A percentile compares a stretch with the other conserved stretches of the same genome.
Evolutionary conservation across 92 coral and sea anemone genomes (phyloP).

Genomic region (Zoanthus solanderi): DNA sequence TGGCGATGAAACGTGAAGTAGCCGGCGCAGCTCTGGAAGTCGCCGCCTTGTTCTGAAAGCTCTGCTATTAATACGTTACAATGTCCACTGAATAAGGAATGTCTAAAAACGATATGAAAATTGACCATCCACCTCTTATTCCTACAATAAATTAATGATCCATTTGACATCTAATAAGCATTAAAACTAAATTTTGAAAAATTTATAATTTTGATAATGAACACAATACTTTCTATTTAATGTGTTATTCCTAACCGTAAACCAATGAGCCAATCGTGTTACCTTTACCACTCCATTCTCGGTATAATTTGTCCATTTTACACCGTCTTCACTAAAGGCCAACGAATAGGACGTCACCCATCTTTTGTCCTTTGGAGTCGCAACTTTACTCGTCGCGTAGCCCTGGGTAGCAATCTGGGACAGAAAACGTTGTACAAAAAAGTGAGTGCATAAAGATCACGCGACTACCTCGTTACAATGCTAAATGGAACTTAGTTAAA

Average conservation of each 20-base stretch:
- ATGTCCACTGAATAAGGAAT: too few relatives aligned
- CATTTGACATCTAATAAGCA: too few relatives aligned
- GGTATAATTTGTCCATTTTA: slow-evolving; percentile 77
- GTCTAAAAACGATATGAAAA: too few relatives aligned
- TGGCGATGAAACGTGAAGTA: too few relatives aligned
- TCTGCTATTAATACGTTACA: too few relatives aligned
- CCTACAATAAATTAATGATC: too few relatives aligned
- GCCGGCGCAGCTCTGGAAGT: too few relatives aligned
- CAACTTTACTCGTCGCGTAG: slow-evolving; percentile 51
- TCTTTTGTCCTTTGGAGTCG: slow-evolving; percentile 77
- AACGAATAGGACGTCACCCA: slow-evolving; percentile 93
- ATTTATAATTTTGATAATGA: too few relatives aligned
- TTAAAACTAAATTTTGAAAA: too few relatives aligned
- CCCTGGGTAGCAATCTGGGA: slow-evolving; percentile 93
- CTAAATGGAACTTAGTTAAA: too few relatives aligned
- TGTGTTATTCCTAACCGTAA: background rate
- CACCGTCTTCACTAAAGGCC: slow-evolving; percentile 86
- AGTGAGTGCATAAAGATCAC: background rate
- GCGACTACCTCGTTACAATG: background rate
- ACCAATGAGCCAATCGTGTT: background rate
- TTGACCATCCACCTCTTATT: too few relatives aligned
- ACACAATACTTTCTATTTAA: background rate
- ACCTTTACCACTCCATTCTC: slow-evolving; percentile 2
- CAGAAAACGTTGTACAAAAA: background rate
- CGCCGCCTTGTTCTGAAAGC: too few relatives aligned